Percentiles rank a stretch among this genome's conserved stretches.
phyloP scores from a whole-genome alignment of 2,113 vertebrate species.

The Riparia riparia region DNA sequence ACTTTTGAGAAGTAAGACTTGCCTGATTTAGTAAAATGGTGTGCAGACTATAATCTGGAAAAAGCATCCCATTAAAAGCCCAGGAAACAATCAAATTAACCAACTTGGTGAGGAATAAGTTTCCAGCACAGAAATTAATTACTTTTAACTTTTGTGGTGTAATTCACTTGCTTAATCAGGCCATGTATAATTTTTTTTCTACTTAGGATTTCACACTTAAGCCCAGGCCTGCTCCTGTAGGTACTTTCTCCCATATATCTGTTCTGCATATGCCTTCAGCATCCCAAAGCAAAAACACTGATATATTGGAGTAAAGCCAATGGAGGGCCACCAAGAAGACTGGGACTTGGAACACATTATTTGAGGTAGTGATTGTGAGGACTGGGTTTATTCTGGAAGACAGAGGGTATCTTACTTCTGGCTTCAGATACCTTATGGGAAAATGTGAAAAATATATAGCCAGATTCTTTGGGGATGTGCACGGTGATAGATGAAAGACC shows the following conservation, averaged over 20 bases:
- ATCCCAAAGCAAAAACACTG: background rate
- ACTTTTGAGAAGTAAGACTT: background rate
- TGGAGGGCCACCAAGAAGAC: background rate
- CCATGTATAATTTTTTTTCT: background rate
- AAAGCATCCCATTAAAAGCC: background rate
- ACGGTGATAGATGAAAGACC: background rate
- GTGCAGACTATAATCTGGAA: background rate
- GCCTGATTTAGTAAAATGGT: background rate
- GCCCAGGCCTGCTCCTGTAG: background rate
- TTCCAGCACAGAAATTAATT: background rate
- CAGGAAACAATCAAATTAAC: background rate
- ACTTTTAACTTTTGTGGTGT: background rate
- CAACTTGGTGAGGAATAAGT: background rate
- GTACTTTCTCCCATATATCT: background rate
- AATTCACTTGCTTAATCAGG: background rate
- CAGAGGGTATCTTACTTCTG: background rate
- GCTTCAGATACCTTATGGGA: background rate
- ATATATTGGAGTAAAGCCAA: background rate
- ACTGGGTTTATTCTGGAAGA: background rate
- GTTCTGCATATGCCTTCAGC: rapidly evolving
- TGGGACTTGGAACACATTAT: rapidly evolving
- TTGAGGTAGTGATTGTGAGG: background rate
- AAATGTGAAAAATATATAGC: background rate
- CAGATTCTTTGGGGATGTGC: background rate
- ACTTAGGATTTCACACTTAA: background rate